phyloP scores from a whole-genome alignment of 2,888 invertebrate genomes.

The Temnothorax unifasciatus region DNA sequence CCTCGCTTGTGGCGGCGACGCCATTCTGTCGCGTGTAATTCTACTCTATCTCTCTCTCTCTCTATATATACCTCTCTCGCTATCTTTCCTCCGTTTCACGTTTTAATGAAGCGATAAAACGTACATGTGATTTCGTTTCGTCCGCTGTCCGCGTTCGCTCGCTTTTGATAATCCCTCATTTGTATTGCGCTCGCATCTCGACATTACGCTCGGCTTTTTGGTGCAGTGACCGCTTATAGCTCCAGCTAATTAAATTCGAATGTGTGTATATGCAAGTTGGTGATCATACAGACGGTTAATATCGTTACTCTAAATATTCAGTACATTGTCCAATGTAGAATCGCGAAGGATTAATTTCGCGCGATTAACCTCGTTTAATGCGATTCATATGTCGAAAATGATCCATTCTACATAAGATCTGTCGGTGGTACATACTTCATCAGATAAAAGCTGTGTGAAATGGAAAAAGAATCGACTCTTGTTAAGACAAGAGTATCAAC shows the following conservation, averaged over 20 bases:
- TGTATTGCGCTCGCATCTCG: slow-evolving; percentile 68
- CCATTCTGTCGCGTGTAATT: slow-evolving; percentile 56
- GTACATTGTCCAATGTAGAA: not conserved
- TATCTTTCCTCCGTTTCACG: slow-evolving; percentile 47
- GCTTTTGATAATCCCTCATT: slow-evolving; percentile 63
- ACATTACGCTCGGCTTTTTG: slow-evolving; percentile 41
- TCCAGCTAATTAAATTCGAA: slow-evolving; percentile 37
- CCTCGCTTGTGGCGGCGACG: slow-evolving; percentile 54
- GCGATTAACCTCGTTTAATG: slow-evolving; percentile 11
- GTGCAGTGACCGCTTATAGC: slow-evolving; percentile 16
- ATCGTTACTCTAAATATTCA: slow-evolving; percentile 6
- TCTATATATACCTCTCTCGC: slow-evolving; percentile 1
- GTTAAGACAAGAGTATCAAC: slow-evolving; percentile 41
- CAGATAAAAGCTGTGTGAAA: not conserved
- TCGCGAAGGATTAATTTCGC: not conserved
- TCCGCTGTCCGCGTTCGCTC: slow-evolving; percentile 58
- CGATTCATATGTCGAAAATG: not conserved
- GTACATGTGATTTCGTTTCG: slow-evolving; percentile 61
- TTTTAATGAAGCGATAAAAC: slow-evolving; percentile 58
- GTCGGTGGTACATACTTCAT: not conserved
- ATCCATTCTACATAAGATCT: not conserved
- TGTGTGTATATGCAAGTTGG: slow-evolving; percentile 9
- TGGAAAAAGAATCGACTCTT: slow-evolving; percentile 2
- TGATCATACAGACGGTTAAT: slow-evolving; percentile 33
- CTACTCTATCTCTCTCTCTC: slow-evolving; percentile 37